phyloP scores from a whole-genome alignment of 2,888 invertebrate genomes.

The Parascotia fuliginaria region DNA sequence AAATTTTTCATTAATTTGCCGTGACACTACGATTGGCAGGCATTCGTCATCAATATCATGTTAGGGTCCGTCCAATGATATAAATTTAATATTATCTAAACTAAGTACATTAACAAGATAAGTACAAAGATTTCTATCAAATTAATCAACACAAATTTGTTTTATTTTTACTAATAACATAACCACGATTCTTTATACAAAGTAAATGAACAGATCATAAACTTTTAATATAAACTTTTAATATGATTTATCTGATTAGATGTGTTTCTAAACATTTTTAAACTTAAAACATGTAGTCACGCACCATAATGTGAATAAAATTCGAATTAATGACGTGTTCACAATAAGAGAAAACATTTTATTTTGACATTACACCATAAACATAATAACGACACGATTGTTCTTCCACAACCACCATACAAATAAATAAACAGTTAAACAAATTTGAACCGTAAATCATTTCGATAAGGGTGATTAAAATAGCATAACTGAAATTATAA shows the following conservation, averaged over 20 bases:
- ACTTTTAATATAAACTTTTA: too few species aligned
- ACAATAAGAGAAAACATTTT: conserved; percentile 72
- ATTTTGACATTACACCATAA: conserved; percentile 80
- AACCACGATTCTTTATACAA: conserved; percentile 1
- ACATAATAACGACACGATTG: conserved; percentile 74
- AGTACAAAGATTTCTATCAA: too few species aligned
- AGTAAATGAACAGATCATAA: conserved; percentile 21
- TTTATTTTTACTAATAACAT: conserved; percentile 1
- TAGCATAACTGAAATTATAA: conserved; percentile 43
- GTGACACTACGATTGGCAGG: too few species aligned
- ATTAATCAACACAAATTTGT: background rate
- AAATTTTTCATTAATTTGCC: too few species aligned
- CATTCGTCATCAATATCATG: too few species aligned
- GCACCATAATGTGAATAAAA: conserved; percentile 74
- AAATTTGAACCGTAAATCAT: conserved; percentile 36
- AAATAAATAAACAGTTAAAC: conserved; percentile 16
- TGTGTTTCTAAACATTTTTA: conserved; percentile 60
- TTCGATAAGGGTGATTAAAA: conserved; percentile 22
- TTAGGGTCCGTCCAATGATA: too few species aligned
- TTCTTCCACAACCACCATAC: conserved; percentile 51
- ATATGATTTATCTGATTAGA: conserved; percentile 57
- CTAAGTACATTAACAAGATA: too few species aligned
- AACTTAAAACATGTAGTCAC: conserved; percentile 60
- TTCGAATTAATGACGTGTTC: conserved; percentile 74
- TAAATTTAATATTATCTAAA: too few species aligned